A percentile compares a stretch with the other conserved stretches of the same genome.
Evolutionary conservation across 2,797 vertebrate genomes (phyloP).

Genomic region (Tympanoctomys barrerae): DNA sequence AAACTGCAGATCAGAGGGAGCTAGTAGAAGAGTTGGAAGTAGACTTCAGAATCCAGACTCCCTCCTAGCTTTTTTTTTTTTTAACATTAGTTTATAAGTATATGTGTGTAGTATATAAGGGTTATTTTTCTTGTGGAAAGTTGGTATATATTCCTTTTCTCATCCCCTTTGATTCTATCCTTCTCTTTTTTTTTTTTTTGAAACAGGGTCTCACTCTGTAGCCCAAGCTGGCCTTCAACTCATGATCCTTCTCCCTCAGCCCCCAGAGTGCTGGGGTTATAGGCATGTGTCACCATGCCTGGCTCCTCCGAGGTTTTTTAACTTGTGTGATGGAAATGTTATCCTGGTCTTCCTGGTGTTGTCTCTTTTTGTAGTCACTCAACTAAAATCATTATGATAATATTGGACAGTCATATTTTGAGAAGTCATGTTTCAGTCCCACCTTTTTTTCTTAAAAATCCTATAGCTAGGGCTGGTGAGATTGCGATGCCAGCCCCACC

Average conservation of each 20-base stretch:
- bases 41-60: not conserved
- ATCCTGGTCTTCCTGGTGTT: not conserved
- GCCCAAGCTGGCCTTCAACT: not conserved
- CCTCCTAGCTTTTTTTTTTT: not conserved
- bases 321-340: not conserved
- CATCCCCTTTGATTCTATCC: not conserved
- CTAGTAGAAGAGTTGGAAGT: not conserved
- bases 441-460: slow-evolving; percentile 18
- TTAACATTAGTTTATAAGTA: not conserved
- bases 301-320: not conserved
- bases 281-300: not conserved
- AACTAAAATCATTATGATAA: not conserved
- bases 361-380: not conserved
- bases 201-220: not conserved
- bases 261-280: not conserved
- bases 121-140: not conserved
- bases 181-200: not conserved
- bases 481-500: no score
- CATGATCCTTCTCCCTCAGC: not conserved
- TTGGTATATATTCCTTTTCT: not conserved
- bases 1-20: not conserved
- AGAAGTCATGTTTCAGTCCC: slow-evolving; percentile 44
- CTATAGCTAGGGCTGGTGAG: no score
- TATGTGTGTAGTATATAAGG: not conserved
- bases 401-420: not conserved